Conservation (phyloP, 2,113 vertebrate genomes). For the Dipodomys stephensi region DNA sequence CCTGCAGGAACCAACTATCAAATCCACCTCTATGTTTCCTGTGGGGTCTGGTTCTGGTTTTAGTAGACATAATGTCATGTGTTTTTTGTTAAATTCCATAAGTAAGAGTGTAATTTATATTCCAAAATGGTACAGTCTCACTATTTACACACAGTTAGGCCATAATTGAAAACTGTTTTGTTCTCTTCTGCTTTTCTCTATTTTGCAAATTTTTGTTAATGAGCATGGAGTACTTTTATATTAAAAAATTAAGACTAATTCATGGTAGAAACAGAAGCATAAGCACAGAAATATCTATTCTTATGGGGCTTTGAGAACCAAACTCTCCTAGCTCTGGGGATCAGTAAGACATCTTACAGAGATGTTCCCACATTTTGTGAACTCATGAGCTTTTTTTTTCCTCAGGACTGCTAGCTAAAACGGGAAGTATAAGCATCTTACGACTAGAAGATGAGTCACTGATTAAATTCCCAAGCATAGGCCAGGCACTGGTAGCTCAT, state of each 20-base stretch:
- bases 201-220: constrained; percentile 51
- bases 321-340: not conserved
- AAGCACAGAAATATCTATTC: not conserved
- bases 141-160: constrained; percentile 57
- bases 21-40: constrained; percentile 36
- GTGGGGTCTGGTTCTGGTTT: constrained; percentile 55
- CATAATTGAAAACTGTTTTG: constrained; percentile 61
- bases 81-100: constrained; percentile 67
- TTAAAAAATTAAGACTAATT: constrained; percentile 27
- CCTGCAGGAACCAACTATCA: not conserved
- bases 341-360: not conserved
- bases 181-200: constrained; percentile 57
- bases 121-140: constrained; percentile 50
- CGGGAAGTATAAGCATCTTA: not conserved
- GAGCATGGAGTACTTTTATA: constrained; percentile 32
- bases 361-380: not conserved
- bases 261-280: constrained; percentile 9
- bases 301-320: not conserved
- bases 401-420: not conserved
- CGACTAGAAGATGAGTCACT: not conserved
- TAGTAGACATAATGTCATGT: constrained; percentile 17
- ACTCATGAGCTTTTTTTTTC: not conserved
- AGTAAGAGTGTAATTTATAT: constrained; percentile 62
- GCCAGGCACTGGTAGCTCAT: too few relatives aligned
- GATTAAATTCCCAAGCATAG: not conserved